Evolutionary conservation across 1,140 invertebrate genomes (phyloP), one percentile per base, ranked within the genome.

Genomic region (Danaus plexippus): DNA sequence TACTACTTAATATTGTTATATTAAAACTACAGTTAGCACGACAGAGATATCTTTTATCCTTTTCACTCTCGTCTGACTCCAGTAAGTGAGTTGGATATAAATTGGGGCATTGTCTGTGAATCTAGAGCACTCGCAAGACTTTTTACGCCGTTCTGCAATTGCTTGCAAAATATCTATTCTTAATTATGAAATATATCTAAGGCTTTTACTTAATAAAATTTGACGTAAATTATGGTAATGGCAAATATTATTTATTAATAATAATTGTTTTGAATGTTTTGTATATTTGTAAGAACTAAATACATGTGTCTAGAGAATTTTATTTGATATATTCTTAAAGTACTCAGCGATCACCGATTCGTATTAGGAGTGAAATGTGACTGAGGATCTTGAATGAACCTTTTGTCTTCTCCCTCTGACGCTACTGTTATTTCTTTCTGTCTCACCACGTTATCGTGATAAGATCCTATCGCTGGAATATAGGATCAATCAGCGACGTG

Each of bases 81-180:
- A 78, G 71, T 86, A 82, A 86, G 75, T 82, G 83, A 84, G 83
- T 84, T 83, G 80, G 78, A 75, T 83, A 83, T 84, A 86, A 83
- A 84, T 84, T 86, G 73, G 80, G 78, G 77, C 83, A 86, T 84
- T 86, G 80, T 86, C 80, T 84, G 80, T 73, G 77, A 82, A 85
- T 81, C 82, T 85, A 71, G 82, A 85, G 75, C 80, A 74, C 69
- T 80, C 70, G 69, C 71, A 66, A 67, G 73, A 74, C 75, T 80
- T 75, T 77, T 66, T 67, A 75, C 66, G 66, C 70, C 54, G 80
- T 83, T 83, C 73, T 80, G 77, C 77, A 80, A 79, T 64, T 61
- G 32, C 52, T 66, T 64, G 62, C 71, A 71, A 72, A 72, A 70
- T 50, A 59, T 54, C 54, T 41, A 46, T 54, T 60, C 56, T 55